A percentile compares a stretch with the other conserved stretches of the same genome.
These are phyloP conservation scores for Scomber scombrus DNA, from an alignment of 2,113 vertebrate genomes.

Conservation along the genomic window DNA sequence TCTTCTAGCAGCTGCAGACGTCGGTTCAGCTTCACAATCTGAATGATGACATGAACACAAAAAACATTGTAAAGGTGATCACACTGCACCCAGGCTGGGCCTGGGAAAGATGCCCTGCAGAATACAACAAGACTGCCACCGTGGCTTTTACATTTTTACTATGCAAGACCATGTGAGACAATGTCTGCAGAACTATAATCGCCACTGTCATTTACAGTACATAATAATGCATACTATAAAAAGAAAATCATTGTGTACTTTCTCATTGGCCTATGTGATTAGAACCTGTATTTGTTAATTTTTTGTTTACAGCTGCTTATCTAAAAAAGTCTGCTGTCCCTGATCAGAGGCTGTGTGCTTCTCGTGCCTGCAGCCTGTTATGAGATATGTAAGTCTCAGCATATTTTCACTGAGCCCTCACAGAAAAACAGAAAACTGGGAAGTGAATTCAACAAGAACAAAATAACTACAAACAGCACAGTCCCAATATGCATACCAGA, in stretches of 20 bases:
- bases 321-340: background rate
- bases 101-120: background rate
- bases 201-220: too few relatives aligned
- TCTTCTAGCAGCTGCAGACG: slow-evolving; percentile 95
- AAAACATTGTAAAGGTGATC: background rate
- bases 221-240: too few relatives aligned
- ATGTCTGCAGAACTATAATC: background rate
- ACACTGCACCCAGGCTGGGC: background rate
- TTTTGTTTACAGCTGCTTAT: background rate
- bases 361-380: slow-evolving; percentile 5
- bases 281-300: background rate
- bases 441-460: background rate
- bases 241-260: background rate
- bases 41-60: slow-evolving; percentile 18
- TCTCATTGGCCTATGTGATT: background rate
- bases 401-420: background rate
- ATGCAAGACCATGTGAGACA: background rate
- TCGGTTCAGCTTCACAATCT: slow-evolving; percentile 98
- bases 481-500: background rate
- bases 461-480: background rate
- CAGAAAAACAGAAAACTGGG: background rate
- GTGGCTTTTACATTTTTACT: background rate
- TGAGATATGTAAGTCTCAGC: background rate
- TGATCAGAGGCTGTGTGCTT: background rate
- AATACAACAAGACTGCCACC: background rate